Conservation (phyloP, 2,888 invertebrate species). For the Patella depressa region DNA sequence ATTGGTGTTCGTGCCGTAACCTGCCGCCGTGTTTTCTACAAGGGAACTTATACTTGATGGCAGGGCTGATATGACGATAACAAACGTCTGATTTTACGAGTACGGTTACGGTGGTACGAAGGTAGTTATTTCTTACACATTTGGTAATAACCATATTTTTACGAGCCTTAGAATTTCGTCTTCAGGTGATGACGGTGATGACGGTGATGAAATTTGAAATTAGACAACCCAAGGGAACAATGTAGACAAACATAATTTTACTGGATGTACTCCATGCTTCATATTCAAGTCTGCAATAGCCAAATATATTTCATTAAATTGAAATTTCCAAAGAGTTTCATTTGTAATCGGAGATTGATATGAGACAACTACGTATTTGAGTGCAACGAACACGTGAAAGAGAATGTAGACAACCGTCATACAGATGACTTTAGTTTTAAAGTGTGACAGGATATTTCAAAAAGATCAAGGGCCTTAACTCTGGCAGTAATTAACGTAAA, state of each 20-base stretch:
- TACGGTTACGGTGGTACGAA: conserved; percentile 14
- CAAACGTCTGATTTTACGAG: conserved; percentile 11
- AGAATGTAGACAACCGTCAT: neutral
- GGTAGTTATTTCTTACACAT: neutral
- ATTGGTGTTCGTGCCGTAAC: conserved; percentile 7
- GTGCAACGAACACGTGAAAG: neutral
- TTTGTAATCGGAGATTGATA: neutral
- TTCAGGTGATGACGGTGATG: neutral
- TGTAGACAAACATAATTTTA: conserved; percentile 14
- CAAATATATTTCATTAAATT: neutral
- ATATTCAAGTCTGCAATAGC: neutral
- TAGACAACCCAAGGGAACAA: conserved; percentile 4
- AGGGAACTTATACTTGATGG: conserved; percentile 12
- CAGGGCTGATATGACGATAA: conserved; percentile 14
- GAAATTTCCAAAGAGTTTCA: neutral
- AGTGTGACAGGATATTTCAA: neutral
- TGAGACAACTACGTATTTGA: conserved; percentile 6
- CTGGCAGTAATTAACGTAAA: too few species aligned
- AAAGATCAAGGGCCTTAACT: neutral
- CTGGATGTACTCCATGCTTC: neutral
- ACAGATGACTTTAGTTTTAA: neutral
- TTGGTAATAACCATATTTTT: neutral
- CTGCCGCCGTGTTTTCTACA: neutral
- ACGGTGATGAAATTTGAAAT: conserved; percentile 15
- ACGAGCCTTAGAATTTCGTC: neutral